Evolutionary conservation across 2,113 vertebrate species (phyloP).

Genomic region (pig (Sus scrofa)): T2T-Sscrofa CM000813.6:28577001-28577500

Average conservation of each 20-base stretch:
- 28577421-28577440: background rate
- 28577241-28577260: background rate
- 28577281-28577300: background rate
- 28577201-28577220: background rate
- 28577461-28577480: background rate
- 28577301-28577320: background rate
- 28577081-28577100: too few relatives aligned
- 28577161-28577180: background rate
- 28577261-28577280: background rate
- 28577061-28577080: too few relatives aligned
- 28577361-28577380: background rate
- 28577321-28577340: background rate
- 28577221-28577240: background rate
- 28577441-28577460: background rate
- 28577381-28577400: background rate
- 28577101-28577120: too few relatives aligned
- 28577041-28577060: too few relatives aligned
- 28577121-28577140: too few relatives aligned
- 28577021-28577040: too few relatives aligned
- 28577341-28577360: background rate
- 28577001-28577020: too few relatives aligned
- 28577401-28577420: background rate
- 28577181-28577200: background rate
- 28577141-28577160: background rate
- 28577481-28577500: conserved; percentile 20